Percentiles rank a stretch among this genome's conserved stretches.
Conservation (phyloP, 2,797 vertebrate genomes). For the Ceryle rudis region DNA sequence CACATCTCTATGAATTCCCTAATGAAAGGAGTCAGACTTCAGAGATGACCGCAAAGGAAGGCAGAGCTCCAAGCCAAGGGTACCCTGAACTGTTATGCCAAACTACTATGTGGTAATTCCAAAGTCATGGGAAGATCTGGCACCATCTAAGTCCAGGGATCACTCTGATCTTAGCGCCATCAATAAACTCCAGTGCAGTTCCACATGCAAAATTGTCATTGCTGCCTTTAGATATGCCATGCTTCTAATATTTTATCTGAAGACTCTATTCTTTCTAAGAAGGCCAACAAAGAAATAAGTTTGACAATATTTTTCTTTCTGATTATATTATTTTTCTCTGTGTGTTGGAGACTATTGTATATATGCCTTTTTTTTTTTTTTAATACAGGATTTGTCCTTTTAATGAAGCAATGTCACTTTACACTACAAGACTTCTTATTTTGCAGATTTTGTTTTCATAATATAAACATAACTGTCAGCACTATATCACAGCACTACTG, state of each 20-base stretch:
- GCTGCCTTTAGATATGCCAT: background rate
- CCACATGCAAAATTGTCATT: background rate
- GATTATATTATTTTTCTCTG: background rate
- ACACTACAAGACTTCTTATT: background rate
- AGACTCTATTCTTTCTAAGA: background rate
- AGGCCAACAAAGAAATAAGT: background rate
- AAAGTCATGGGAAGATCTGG: background rate
- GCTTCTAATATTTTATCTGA: background rate
- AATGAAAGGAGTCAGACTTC: background rate
- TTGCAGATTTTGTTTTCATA: constrained; percentile 32
- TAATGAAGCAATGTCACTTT: background rate
- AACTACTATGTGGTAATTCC: background rate
- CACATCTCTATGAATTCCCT: background rate
- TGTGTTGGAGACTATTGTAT: background rate
- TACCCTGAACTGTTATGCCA: background rate
- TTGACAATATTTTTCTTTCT: background rate
- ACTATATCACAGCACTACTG: constrained; percentile 2
- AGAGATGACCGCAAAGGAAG: background rate
- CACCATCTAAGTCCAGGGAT: background rate
- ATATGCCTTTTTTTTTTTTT: background rate
- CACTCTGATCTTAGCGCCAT: background rate
- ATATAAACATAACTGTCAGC: background rate
- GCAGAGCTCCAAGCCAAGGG: background rate
- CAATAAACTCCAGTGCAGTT: background rate
- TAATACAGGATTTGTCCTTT: background rate